These are phyloP conservation scores for Leptogaster cylindrica DNA, from an alignment of 2,888 invertebrate species.

Conservation along the genomic window DNA sequence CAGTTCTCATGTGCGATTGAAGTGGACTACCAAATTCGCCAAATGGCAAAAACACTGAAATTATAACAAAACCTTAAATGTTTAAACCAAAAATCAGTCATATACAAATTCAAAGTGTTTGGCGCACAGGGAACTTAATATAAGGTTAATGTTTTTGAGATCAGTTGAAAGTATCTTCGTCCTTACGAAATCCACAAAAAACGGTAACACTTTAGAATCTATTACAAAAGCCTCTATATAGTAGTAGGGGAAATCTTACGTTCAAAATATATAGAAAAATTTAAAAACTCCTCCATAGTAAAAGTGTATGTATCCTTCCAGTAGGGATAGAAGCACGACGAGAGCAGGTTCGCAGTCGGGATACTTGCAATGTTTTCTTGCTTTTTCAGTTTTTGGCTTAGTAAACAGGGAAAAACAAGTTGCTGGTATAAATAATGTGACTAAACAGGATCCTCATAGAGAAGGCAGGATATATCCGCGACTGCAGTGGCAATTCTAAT, in stretches of 20 bases:
- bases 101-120: no score
- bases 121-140: no score
- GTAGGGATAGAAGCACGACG: conserved; percentile 42
- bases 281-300: no score
- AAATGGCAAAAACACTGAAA: background rate
- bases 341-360: conserved; percentile 34
- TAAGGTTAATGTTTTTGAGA: no score
- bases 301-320: conserved; percentile 36
- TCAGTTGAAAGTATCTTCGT: no score
- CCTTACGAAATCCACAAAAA: background rate
- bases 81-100: no score
- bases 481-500: background rate
- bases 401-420: conserved; percentile 9
- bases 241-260: conserved; percentile 10
- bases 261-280: no score
- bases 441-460: no score
- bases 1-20: background rate
- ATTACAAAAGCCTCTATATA: background rate
- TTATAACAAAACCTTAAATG: background rate
- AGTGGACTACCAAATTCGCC: background rate
- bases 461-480: no score
- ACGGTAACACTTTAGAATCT: background rate
- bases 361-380: conserved; percentile 7
- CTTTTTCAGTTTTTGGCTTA: conserved; percentile 7
- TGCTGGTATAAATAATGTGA: background rate